A percentile compares a stretch with the other conserved stretches of the same genome.
Evolutionary conservation across 2,797 vertebrate species (phyloP).

Genomic region (Pelochelys cantorii): DNA sequence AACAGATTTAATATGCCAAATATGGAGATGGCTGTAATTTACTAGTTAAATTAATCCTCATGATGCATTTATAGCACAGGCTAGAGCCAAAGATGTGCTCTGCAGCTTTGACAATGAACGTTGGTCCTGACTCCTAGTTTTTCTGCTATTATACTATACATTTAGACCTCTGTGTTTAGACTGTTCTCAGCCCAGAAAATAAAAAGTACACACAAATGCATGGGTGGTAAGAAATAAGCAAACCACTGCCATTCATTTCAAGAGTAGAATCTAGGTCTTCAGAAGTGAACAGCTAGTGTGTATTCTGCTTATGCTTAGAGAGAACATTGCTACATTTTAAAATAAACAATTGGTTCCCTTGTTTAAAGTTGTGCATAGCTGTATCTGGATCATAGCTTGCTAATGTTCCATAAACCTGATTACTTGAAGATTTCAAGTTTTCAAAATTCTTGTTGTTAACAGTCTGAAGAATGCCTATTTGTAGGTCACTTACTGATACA

Average conservation of each 20-base stretch:
- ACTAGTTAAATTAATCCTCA: neutral
- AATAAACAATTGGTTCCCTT: neutral
- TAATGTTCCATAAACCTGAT: neutral
- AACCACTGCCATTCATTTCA: neutral
- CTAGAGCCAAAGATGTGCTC: rapidly evolving
- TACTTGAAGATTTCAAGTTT: neutral
- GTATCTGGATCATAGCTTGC: neutral
- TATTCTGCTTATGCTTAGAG: neutral
- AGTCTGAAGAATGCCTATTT: neutral
- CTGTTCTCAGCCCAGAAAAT: neutral
- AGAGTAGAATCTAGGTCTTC: neutral
- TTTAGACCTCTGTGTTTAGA: neutral
- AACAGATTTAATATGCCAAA: neutral
- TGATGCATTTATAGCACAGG: neutral
- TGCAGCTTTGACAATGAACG: neutral
- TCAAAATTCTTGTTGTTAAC: neutral
- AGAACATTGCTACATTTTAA: neutral
- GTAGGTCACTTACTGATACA: neutral
- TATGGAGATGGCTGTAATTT: neutral
- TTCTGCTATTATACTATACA: neutral
- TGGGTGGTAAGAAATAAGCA: neutral
- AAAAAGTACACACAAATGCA: neutral
- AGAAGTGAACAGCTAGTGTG: neutral
- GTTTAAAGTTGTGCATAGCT: neutral
- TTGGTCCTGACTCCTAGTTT: neutral